These are phyloP conservation scores for Erebia aethiops DNA, from an alignment of 2,888 invertebrate species.

Conservation along the genomic window DNA sequence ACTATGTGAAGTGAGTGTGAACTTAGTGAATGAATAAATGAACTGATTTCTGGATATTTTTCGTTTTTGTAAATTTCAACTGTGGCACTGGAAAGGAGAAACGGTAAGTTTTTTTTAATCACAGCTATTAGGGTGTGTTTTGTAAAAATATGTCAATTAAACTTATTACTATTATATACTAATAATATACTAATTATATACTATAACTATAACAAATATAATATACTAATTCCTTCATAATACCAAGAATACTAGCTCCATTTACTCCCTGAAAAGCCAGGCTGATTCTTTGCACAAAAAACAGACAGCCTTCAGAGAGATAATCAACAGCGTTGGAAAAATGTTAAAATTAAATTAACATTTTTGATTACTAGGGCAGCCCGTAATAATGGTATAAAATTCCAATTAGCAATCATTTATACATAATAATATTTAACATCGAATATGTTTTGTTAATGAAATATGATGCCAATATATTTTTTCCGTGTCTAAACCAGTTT, in stretches of 20 bases:
- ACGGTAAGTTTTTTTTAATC: conserved; percentile 39
- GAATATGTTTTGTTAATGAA: neutral
- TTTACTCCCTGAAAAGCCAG: too few relatives aligned
- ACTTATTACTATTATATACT: too few relatives aligned
- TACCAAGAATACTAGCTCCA: too few relatives aligned
- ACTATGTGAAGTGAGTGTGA: conserved; percentile 62
- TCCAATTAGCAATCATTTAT: neutral
- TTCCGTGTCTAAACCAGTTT: neutral
- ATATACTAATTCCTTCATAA: too few relatives aligned
- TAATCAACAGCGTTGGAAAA: neutral
- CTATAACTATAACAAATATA: too few relatives aligned
- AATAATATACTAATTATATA: too few relatives aligned
- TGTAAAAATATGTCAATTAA: too few relatives aligned
- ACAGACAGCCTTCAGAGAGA: neutral
- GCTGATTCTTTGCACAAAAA: too few relatives aligned
- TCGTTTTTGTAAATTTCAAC: conserved; percentile 24
- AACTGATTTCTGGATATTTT: conserved; percentile 24
- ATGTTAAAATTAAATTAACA: neutral
- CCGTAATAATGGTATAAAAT: neutral
- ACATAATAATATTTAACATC: neutral
- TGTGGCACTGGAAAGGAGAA: conserved; percentile 26
- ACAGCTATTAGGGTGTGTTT: too few relatives aligned
- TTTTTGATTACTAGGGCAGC: conserved; percentile 10
- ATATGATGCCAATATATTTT: conserved; percentile 4
- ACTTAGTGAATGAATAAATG: conserved; percentile 33